Percentiles rank a stretch among this genome's conserved stretches.
Conservation (phyloP, 2,888 invertebrate genomes). For the Drosophila nr. medialis region DNA sequence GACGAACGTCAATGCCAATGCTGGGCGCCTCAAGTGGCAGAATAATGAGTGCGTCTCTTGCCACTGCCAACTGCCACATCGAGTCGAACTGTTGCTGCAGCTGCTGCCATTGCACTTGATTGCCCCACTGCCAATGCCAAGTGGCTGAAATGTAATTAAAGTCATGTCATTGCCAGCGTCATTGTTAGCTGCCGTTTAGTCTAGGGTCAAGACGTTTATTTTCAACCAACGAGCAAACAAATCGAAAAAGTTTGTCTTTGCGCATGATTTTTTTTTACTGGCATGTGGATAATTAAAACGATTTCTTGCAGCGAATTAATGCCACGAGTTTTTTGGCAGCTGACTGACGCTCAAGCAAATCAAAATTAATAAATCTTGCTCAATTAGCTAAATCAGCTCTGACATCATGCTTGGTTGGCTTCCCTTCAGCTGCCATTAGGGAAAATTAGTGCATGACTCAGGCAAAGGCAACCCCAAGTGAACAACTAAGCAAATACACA, state of each 20-base stretch:
- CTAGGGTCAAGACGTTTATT: constrained; percentile 22
- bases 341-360: constrained; percentile 72
- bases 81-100: constrained; percentile 12
- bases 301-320: constrained; percentile 29
- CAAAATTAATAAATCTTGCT: constrained; percentile 72
- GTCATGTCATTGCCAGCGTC: constrained; percentile 68
- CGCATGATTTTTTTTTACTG: constrained; percentile 3
- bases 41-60: constrained; percentile 60
- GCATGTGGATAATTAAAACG: constrained; percentile 60
- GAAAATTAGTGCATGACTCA: constrained; percentile 31
- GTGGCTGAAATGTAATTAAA: constrained; percentile 74
- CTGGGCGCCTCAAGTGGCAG: constrained; percentile 67
- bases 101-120: constrained; percentile 45
- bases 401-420: constrained; percentile 42
- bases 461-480: constrained; percentile 6
- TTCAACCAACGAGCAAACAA: constrained; percentile 32
- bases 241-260: constrained; percentile 56
- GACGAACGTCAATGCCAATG: constrained; percentile 54
- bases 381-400: constrained; percentile 59
- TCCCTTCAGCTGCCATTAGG: not conserved
- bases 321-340: constrained; percentile 33
- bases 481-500: constrained; percentile 50
- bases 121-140: constrained; percentile 45
- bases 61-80: constrained; percentile 38
- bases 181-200: constrained; percentile 44